Evolutionary conservation across 2,888 invertebrate species (phyloP).

Genomic region (Beris morrisii): DNA sequence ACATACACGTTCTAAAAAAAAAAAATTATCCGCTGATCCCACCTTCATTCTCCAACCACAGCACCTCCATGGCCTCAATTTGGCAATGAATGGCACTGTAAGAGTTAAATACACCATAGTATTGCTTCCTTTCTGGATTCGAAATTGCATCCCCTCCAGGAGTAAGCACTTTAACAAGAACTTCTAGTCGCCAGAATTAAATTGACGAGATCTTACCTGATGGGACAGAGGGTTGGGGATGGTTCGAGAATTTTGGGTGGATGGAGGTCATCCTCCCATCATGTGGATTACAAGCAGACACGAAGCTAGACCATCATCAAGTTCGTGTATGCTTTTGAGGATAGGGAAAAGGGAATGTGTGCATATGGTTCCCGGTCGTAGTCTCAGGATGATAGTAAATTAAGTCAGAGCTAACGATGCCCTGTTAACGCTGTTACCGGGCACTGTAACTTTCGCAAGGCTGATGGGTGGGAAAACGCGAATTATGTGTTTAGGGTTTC

Average conservation of each 20-base stretch:
- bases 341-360: too few species aligned
- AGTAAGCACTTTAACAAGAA: not conserved
- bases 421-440: not conserved
- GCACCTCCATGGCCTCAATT: too few species aligned
- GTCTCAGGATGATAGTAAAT: slow-evolving; percentile 9
- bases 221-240: not conserved
- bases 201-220: slow-evolving; percentile 4
- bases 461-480: slow-evolving; percentile 11
- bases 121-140: too few species aligned
- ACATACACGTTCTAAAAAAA: slow-evolving; percentile 2
- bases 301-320: not conserved
- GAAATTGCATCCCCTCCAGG: not conserved
- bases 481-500: slow-evolving; percentile 6
- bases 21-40: too few species aligned
- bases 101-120: too few species aligned
- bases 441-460: not conserved
- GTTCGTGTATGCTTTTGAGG: too few species aligned
- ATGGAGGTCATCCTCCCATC: not conserved
- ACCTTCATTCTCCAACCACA: too few species aligned
- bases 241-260: not conserved
- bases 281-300: not conserved
- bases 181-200: not conserved
- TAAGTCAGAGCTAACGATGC: slow-evolving; percentile 12
- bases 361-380: not conserved
- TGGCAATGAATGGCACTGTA: too few species aligned